Base-by-base conservation (phyloP, 2,888 invertebrate species). In the Ecliptopera silaceata region DNA sequence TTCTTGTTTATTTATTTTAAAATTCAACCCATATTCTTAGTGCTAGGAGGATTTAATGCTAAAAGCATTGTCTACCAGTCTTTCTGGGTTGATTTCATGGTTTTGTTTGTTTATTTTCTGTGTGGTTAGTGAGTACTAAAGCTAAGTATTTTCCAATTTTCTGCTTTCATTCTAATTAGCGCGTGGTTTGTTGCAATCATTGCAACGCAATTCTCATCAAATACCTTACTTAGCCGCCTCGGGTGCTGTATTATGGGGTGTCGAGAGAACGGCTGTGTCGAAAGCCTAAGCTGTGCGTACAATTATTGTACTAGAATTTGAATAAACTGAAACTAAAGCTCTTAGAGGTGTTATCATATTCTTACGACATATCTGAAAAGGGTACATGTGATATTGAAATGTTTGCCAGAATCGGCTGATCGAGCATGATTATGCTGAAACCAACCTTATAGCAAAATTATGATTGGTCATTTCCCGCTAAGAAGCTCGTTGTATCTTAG, bases 151-250 rank as follows among this genome's bases (percentile, higher is more conserved):
- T 12, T 38, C 4, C n/a, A 45, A 38, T 12, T 12, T 1, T 20
- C 46, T 13, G 52, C 39, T 57, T 52, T 52, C 52, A 34, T 48
- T 6, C 17, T 15, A 22, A 41, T 34, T 15, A 18, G n/a, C 20
- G 22, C 22, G 17, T 18, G 22, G 45, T 17, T 82, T 80, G 85
- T 84, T 83, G 79, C 71, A 70, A 81, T 77, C 75, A 70, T 53
- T 50, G 68, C 70, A 76, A 79, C 77, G 82, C 79, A 82, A 77
- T 79, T 70, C 79, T 78, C 82, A 80, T 84, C 84, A 79, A 75
- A 74, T 71, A 74, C 66, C 64, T 54, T 63, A 68, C 68, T 70
- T 67, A 71, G 67, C 73, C 61, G 66, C 65, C 64, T 55, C 61
- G 58, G 68, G 66, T 66, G 65, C 66, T 66, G 63, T 58, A 61